These are phyloP conservation scores for Cercopithecus diana DNA, from an alignment of 2,797 vertebrate genomes.

Conservation along the genomic window DNA sequence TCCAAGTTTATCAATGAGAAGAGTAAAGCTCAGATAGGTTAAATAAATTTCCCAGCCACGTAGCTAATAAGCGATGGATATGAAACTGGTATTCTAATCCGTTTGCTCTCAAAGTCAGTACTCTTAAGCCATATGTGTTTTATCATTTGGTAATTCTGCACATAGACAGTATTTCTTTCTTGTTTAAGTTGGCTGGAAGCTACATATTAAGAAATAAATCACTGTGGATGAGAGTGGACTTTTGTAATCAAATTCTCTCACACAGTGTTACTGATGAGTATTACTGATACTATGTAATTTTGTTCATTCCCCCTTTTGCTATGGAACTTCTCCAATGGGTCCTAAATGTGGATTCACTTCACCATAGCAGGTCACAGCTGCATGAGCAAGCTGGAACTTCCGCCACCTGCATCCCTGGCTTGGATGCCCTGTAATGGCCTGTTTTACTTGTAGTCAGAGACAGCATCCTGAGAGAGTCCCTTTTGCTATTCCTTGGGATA, in stretches of 20 bases:
- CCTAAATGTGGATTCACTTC: background rate
- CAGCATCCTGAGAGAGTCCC: background rate
- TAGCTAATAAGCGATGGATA: background rate
- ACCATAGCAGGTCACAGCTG: background rate
- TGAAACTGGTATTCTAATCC: background rate
- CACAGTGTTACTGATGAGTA: background rate
- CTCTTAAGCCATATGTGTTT: background rate
- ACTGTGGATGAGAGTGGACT: background rate
- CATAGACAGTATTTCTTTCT: background rate
- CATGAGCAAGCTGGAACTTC: background rate
- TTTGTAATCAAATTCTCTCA: constrained; percentile 17
- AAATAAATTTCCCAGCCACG: background rate
- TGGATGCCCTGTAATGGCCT: background rate
- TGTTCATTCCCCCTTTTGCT: background rate
- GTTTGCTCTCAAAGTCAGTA: background rate
- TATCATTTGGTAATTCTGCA: background rate
- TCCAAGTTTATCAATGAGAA: constrained; percentile 27
- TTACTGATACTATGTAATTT: background rate
- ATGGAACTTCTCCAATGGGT: background rate
- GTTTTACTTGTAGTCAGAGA: background rate
- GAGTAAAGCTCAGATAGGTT: background rate
- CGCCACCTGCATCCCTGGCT: background rate
- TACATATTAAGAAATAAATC: background rate
- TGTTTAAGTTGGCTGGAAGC: background rate
- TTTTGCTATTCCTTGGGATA: background rate